These are phyloP conservation scores for Alexandromys oeconomus DNA, from an alignment of 2,797 vertebrate species.

Conservation along the genomic window DNA sequence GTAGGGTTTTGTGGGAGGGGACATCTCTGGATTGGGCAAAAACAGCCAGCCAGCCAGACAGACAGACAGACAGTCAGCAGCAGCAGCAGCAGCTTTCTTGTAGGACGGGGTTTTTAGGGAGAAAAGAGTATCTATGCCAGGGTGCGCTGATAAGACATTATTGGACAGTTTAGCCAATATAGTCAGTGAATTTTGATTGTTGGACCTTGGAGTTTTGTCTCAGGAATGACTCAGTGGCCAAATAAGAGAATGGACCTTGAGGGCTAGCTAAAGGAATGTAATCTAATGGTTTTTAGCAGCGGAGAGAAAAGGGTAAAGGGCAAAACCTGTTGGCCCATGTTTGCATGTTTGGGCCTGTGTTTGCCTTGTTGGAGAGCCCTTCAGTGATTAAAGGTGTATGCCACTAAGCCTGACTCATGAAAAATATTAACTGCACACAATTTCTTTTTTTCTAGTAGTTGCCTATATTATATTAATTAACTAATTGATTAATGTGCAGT, in stretches of 20 bases:
- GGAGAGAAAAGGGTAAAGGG: not conserved
- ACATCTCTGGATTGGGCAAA: not conserved
- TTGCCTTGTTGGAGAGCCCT: not conserved
- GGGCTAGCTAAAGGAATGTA: not conserved
- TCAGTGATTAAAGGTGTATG: not conserved
- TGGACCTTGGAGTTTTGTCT: not conserved
- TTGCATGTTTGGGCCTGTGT: not conserved
- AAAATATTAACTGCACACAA: not conserved
- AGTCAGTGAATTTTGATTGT: not conserved
- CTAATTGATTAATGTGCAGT: not conserved
- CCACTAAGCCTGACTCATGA: not conserved
- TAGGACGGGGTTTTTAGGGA: not conserved
- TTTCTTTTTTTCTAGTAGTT: conserved; percentile 36
- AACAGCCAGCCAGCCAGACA: not conserved
- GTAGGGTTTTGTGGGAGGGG: not conserved
- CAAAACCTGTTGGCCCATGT: not conserved
- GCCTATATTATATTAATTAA: not conserved
- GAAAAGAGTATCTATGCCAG: not conserved
- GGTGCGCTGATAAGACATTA: not conserved
- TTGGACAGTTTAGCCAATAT: not conserved
- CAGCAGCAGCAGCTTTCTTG: not conserved
- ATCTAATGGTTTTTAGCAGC: not conserved
- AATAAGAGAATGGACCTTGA: not conserved
- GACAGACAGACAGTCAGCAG: not conserved
- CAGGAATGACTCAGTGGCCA: not conserved